Base-by-base conservation (phyloP, 2,797 vertebrate species). In the Alexandromys oeconomus region DNA sequence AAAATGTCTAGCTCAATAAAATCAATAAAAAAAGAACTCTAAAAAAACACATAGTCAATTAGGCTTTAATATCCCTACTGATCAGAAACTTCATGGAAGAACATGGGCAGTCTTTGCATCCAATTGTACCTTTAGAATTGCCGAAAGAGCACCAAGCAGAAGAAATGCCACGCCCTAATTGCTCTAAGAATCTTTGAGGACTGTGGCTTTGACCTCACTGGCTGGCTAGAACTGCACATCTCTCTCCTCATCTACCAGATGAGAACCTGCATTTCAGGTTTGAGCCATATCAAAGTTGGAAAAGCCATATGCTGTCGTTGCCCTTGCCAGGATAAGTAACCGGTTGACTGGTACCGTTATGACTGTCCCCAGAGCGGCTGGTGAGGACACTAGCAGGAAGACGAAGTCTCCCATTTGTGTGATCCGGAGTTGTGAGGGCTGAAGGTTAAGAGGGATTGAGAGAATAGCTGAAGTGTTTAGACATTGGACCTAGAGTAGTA, bases 61-160 rank as follows among this genome's bases (percentile, higher is more conserved):
- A 57, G 57, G 27, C 29, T 95, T 84, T 31, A 48, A 2, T 31
- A 27, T 2, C 34, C 34, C 67, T 43, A 10, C 25, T 40, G 21
- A 46, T 89, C 57, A 74, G 74, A 80, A 87, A 74, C 54, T 89
- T 77, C 92, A 46, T 34, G 40, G 48, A 48, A n/a, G 48, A 90
- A 13, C 37, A 17, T 40, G n/a, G 29, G 57, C 61, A 9, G n/a
- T 43, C 57, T 89, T 63, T n/a, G 3, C 40, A 27, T 37, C 23
- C 46, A 25, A 57, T 29, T 31, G 7, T 29, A 19, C 48, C 69
- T 19, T 54, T 57, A 79, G 73, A 61, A 9, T 92, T 51, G 27
- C 29, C 17, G 25, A 76, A 63, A 61, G 43, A 69, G 51, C 17
- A 57, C 0, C 0, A 9, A 43, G 34, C 67, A 29, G 46, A 89